Base-by-base conservation (phyloP, 2,888 invertebrate genomes). In the Leptopilina drosophilae region DNA sequence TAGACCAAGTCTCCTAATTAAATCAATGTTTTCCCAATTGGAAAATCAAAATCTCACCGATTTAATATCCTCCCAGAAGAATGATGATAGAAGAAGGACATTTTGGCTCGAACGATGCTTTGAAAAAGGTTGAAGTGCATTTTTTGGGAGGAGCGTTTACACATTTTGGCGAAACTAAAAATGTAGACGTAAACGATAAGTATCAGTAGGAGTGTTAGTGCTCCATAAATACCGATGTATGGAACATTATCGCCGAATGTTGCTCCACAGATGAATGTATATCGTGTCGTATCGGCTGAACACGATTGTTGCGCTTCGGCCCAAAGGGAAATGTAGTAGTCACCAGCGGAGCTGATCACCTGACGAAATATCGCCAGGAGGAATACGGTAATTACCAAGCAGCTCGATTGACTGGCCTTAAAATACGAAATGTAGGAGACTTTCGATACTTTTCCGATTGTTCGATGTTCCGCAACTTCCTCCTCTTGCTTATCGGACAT, bases 61-160 rank as follows among this genome's bases (percentile, higher is more conserved):
- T 84, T 84, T 46, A 84, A 62, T 62, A 84, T 84, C 6, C 84
- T 80, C n/a, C 84, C 96, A 0, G 95, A 95, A 0, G 97, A 96
- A 92, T 98, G 98, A 5, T 94, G 94, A 90, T 97, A 96, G 92
- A 98, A 98, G 92, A 98, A 98, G 15, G 94, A 93, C 94, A 97
- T 96, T 0, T 95, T 95, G 0, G 97, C 95, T 15, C 95, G 93
- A 2, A 96, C 95, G 62, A 98, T 95, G 46, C 95, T 93, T 20
- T 93, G 91, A 90, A 98, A 97, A 97, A 98, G 97, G 20, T 92
- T 93, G 90, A 96, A 95, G 92, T 98, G 98, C 0, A 98, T 93
- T 15, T 93, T 94, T 7, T 94, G 94, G 0, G 98, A 97, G 0
- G 97, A 95, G 64, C 93, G 94, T 94, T 97, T 96, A 85, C 96